Evolutionary conservation across 2,797 vertebrate species (phyloP), one percentile per base, ranked within the genome.

Genomic region (Argya squamiceps): DNA sequence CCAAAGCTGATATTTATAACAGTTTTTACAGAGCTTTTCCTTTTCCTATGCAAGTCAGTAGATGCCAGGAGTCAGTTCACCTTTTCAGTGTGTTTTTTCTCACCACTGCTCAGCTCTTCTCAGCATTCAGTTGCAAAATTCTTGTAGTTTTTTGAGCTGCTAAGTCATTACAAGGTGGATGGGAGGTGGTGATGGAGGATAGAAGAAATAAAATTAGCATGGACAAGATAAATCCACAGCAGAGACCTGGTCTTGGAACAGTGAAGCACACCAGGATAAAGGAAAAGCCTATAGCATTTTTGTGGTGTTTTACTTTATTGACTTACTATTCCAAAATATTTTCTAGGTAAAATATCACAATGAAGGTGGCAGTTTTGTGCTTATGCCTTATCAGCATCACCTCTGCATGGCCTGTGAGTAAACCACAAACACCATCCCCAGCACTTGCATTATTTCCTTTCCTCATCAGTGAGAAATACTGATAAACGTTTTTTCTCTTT

Each of bases 381-480:
- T 90, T 98, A 58, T 98, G 97, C 87, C 95, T 98, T 36, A 37
- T 98, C 39, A 96, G 97, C 91, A 36, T 98, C 3, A 44, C 96
- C 5, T 75, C 81, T 32, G 92, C 97, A 53, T 77, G 96, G 59
- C 98, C 98, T 32, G 98, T 98, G 76, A 98, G 98, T 98, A 97
- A 32, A 85, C 32, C 30, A 63, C 53, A 64, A 59, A 50, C 36
- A 32, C 34, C 30, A 53, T 23, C 32, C 44, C 68, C 55, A 58
- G 52, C 16, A 60, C 47, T 46, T 63, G 15, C 22, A 22, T 43
- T 32, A 26, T 77, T 88, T 67, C 60, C 41, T 60, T 44, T 59
- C 65, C 75, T 14, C 10, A 17, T 68, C 32, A 62, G 32, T 1
- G 18, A 84, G 8, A 80, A 85, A 85, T 44, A 67, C 27, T 79